Evolutionary conservation across 1,140 invertebrate species (phyloP).

Genomic region (Chlorops oryzae): DNA sequence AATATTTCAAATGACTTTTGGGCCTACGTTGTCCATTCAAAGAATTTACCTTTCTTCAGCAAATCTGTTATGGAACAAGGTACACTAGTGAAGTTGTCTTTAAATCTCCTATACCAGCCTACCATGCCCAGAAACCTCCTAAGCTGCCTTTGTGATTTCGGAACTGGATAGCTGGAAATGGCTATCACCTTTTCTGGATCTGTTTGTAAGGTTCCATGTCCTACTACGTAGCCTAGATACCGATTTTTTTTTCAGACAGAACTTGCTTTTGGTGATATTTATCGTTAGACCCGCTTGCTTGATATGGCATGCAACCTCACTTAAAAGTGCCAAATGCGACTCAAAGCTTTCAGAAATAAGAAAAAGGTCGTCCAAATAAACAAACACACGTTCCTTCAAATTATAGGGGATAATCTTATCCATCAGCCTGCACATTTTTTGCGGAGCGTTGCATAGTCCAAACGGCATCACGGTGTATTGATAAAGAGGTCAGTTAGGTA

Average conservation of each 20-base stretch:
- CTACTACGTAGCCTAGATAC: conserved; percentile 42
- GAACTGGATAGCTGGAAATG: not conserved
- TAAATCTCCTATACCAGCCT: conserved; percentile 46
- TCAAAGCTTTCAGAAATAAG: conserved; percentile 5
- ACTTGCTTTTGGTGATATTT: not conserved
- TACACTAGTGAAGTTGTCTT: conserved; percentile 27
- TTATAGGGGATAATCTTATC: conserved; percentile 1
- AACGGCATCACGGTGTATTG: not conserved
- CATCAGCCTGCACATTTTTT: conserved; percentile 8
- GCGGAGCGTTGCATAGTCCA: conserved; percentile 6
- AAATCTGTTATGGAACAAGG: not conserved
- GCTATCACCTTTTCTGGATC: conserved; percentile 31
- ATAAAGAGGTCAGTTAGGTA: not conserved
- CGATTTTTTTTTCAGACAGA: no score
- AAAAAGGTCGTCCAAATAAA: conserved; percentile 10
- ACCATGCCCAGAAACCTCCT: conserved; percentile 49
- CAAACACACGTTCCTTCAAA: conserved; percentile 7
- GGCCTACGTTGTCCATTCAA: conserved; percentile 14
- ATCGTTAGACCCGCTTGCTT: conserved; percentile 16
- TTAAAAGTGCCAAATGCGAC: conserved; percentile 18
- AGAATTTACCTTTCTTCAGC: conserved; percentile 6
- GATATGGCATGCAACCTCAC: conserved; percentile 17
- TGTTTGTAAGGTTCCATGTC: conserved; percentile 30
- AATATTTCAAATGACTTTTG: conserved; percentile 32
- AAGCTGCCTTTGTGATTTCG: conserved; percentile 28